Conservation (phyloP, 2,797 vertebrate genomes). For the Phrynocephalus forsythii region DNA sequence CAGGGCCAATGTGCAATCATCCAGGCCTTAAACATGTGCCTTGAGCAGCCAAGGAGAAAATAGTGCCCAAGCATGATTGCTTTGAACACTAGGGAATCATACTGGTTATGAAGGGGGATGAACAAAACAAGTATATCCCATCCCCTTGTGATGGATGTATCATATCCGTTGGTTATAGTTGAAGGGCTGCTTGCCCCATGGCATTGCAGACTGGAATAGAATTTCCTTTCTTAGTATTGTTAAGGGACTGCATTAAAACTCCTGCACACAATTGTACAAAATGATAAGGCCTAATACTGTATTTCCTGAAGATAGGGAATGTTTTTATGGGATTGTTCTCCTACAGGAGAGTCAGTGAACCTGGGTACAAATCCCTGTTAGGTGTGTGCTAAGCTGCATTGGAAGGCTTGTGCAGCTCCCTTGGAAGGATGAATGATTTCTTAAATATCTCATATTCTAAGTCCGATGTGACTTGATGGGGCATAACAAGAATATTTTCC, state of each 20-base stretch:
- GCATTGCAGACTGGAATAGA: neutral
- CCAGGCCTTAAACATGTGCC: neutral
- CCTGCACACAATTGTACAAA: neutral
- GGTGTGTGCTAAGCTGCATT: too few species aligned
- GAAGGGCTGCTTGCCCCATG: neutral
- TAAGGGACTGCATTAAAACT: neutral
- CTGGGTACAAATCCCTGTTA: too few species aligned
- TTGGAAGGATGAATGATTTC: neutral
- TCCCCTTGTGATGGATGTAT: neutral
- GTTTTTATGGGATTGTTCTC: constrained; percentile 6
- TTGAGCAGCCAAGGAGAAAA: neutral
- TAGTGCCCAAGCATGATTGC: neutral
- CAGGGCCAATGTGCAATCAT: neutral
- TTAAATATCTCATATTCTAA: too few species aligned
- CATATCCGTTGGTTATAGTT: neutral
- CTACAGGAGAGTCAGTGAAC: too few species aligned
- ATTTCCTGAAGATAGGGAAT: too few species aligned
- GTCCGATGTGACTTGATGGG: neutral
- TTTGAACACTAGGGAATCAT: neutral
- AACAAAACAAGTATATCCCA: neutral
- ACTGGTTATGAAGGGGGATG: neutral
- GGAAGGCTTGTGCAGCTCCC: neutral
- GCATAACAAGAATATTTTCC: neutral
- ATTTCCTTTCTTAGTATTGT: neutral
- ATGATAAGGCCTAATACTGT: neutral